These are phyloP conservation scores for Eledona agricola DNA, from an alignment of 2,888 invertebrate species.

Conservation along the genomic window DNA sequence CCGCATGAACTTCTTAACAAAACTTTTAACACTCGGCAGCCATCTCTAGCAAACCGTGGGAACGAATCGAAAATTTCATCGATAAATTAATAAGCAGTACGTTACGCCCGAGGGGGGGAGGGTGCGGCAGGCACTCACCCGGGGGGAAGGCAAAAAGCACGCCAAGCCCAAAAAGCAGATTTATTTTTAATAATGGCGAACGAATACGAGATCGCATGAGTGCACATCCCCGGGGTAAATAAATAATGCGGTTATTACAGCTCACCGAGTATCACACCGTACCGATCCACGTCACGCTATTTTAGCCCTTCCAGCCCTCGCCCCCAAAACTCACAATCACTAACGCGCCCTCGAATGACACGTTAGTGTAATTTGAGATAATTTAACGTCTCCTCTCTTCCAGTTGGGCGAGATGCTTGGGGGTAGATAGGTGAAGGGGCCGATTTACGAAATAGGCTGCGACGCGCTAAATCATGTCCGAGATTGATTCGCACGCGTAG, in stretches of 20 bases:
- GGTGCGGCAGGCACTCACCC: background rate
- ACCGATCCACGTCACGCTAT: conserved; percentile 43
- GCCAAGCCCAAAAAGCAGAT: conserved; percentile 50
- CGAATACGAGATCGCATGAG: conserved; percentile 55
- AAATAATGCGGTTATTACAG: conserved; percentile 63
- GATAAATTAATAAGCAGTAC: conserved; percentile 17
- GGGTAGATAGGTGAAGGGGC: conserved; percentile 54
- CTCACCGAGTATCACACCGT: conserved; percentile 55
- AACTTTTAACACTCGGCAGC: too few species aligned
- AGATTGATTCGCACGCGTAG: conserved; percentile 48
- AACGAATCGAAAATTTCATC: conserved; percentile 11
- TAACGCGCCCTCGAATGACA: conserved; percentile 38
- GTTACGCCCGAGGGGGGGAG: background rate
- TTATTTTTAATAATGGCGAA: conserved; percentile 60
- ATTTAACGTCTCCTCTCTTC: conserved; percentile 59
- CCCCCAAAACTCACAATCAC: conserved; percentile 39
- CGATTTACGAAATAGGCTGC: too few species aligned
- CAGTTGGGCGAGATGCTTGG: conserved; percentile 59
- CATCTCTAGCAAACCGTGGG: conserved; percentile 14
- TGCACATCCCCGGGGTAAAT: conserved; percentile 59
- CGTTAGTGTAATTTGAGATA: conserved; percentile 59
- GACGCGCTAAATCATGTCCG: too few species aligned
- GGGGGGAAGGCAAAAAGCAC: conserved; percentile 12
- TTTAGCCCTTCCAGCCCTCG: conserved; percentile 42
- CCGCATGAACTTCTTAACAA: too few species aligned